Conservation (phyloP, 2,797 vertebrate genomes). For the Periophthalmus magnuspinnatus region DNA sequence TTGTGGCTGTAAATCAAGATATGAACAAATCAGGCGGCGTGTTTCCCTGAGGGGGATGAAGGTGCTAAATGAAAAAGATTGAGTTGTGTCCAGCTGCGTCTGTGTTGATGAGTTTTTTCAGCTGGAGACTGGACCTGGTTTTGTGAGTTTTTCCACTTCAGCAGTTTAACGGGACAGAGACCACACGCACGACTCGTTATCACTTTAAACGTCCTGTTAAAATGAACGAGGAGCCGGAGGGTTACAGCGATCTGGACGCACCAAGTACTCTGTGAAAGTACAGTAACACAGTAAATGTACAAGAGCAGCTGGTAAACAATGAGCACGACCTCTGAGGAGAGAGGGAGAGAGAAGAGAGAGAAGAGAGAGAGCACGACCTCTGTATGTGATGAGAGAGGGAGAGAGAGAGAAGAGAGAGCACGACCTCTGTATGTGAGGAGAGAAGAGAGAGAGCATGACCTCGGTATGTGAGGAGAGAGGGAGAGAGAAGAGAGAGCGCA, state of each 20-base stretch:
- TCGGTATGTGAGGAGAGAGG: background rate
- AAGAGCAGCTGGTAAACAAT: slow-evolving; percentile 27
- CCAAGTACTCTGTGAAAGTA: slow-evolving; percentile 45
- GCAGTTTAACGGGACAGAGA: slow-evolving; percentile 35
- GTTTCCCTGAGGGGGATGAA: too few species aligned
- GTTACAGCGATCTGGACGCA: slow-evolving; percentile 45
- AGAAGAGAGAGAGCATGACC: background rate
- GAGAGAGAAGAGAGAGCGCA: background rate
- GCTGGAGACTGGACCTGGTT: too few species aligned
- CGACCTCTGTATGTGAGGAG: slow-evolving; percentile 5
- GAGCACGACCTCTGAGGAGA: slow-evolving; percentile 6
- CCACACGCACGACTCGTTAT: slow-evolving; percentile 23
- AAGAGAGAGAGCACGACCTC: background rate
- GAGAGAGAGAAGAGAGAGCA: too few species aligned
- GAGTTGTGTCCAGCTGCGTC: too few species aligned
- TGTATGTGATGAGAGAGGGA: too few species aligned
- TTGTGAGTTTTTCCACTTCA: slow-evolving; percentile 17
- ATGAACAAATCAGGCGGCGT: too few species aligned
- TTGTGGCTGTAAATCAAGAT: too few species aligned
- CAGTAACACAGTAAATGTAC: slow-evolving; percentile 23
- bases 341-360: too few species aligned
- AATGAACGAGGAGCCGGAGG: slow-evolving; percentile 20
- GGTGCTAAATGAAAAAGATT: too few species aligned
- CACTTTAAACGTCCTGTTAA: slow-evolving; percentile 33
- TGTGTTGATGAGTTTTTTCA: too few species aligned